phyloP scores from a whole-genome alignment of 1,140 invertebrate species.

The Helicoverpa zea region DNA sequence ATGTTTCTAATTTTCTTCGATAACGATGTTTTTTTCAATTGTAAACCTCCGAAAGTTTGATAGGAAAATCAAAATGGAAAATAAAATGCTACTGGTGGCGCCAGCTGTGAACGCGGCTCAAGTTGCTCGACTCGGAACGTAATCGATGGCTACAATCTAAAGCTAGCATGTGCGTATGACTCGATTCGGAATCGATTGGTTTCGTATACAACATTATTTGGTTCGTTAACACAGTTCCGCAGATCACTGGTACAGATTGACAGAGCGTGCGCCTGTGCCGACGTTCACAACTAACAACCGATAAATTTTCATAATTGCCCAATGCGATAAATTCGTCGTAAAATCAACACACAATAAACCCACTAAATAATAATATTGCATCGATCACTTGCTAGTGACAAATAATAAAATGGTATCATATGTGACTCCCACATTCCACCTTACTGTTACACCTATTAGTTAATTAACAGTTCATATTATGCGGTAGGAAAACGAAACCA shows the following conservation, averaged over 20 bases:
- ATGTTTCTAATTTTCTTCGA: constrained; percentile 75
- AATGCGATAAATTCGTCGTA: constrained; percentile 75
- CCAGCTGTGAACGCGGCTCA: constrained; percentile 59
- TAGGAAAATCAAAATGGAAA: constrained; percentile 82
- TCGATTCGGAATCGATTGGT: constrained; percentile 18
- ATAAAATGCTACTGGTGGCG: constrained; percentile 64
- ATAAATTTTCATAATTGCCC: constrained; percentile 80
- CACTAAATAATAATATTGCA: constrained; percentile 78
- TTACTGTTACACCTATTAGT: constrained; percentile 79
- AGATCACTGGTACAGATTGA: neutral
- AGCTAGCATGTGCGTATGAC: constrained; percentile 7
- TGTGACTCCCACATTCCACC: constrained; percentile 80
- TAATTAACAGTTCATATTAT: constrained; percentile 83
- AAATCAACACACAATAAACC: constrained; percentile 70
- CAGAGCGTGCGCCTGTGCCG: neutral
- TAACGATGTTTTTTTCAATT: constrained; percentile 79
- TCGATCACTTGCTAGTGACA: constrained; percentile 73
- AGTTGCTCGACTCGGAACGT: too few species aligned
- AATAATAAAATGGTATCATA: constrained; percentile 73
- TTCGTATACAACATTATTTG: constrained; percentile 38
- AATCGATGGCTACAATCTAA: constrained; percentile 8
- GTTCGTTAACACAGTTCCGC: constrained; percentile 6
- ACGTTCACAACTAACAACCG: constrained; percentile 61
- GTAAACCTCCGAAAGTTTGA: constrained; percentile 86
- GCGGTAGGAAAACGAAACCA: constrained; percentile 86